These are phyloP conservation scores for Zaprionus vittiger DNA, from an alignment of 1,140 invertebrate species.

Conservation along the genomic window DNA sequence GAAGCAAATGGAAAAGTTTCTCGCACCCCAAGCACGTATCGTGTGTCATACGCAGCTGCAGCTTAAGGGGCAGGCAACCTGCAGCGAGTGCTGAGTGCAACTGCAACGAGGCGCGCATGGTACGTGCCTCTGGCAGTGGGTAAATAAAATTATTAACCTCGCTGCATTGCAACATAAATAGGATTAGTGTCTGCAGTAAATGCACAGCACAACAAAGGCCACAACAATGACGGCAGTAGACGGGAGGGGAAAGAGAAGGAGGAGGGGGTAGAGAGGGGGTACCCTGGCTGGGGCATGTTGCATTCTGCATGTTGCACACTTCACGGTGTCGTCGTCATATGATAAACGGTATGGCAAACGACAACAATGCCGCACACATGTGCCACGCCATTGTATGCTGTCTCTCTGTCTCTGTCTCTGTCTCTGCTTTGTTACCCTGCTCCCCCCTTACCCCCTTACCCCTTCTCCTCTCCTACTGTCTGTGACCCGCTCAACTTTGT, in stretches of 20 bases:
- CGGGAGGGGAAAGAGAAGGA: background rate
- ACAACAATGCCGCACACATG: slow-evolving; percentile 66
- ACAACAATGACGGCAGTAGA: slow-evolving; percentile 1
- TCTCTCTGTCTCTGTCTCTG: background rate
- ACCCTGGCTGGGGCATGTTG: slow-evolving; percentile 54
- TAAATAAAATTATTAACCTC: slow-evolving; percentile 83
- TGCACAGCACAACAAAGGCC: slow-evolving; percentile 40
- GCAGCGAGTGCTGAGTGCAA: slow-evolving; percentile 11
- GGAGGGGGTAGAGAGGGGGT: background rate
- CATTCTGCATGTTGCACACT: slow-evolving; percentile 76
- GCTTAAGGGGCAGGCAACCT: slow-evolving; percentile 47
- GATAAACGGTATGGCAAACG: slow-evolving; percentile 68
- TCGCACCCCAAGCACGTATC: slow-evolving; percentile 69
- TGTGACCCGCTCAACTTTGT: slow-evolving; percentile 33
- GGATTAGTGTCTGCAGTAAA: slow-evolving; percentile 81
- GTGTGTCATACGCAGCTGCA: slow-evolving; percentile 75
- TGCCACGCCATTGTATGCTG: slow-evolving; percentile 30
- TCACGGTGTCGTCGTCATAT: slow-evolving; percentile 70
- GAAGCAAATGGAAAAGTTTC: slow-evolving; percentile 44
- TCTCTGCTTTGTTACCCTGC: slow-evolving; percentile 4
- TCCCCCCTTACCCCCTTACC: background rate
- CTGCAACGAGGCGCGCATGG: slow-evolving; percentile 44
- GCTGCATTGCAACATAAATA: slow-evolving; percentile 83
- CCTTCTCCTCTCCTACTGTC: slow-evolving; percentile 32
- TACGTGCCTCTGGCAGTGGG: slow-evolving; percentile 59